Evolutionary conservation across 2,113 vertebrate species (phyloP).

Genomic region (Sisor rabdophorus): DNA sequence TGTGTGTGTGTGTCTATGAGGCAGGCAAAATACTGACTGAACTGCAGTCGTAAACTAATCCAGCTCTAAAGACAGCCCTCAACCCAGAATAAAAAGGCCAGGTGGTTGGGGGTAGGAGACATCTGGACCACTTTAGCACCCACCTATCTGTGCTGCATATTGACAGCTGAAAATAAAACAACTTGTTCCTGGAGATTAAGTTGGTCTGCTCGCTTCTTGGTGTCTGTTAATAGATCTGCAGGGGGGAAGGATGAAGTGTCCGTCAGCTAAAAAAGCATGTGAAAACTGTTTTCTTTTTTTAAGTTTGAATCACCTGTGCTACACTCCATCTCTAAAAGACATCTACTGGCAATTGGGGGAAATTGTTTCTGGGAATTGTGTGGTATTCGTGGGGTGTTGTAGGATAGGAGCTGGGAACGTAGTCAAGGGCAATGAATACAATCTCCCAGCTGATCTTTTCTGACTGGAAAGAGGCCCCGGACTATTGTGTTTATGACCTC

Average conservation of each 20-base stretch:
- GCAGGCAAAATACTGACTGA: conserved; percentile 15
- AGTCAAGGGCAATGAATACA: conserved; percentile 28
- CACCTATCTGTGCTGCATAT: conserved; percentile 43
- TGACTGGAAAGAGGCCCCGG: conserved; percentile 28
- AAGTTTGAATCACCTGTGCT: conserved; percentile 41
- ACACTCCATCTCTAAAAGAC: conserved; percentile 24
- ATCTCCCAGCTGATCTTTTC: conserved; percentile 40
- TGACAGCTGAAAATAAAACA: conserved; percentile 56
- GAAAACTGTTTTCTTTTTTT: conserved; percentile 45
- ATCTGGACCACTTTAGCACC: conserved; percentile 51
- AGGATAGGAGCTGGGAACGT: conserved; percentile 29
- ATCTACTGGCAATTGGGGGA: conserved; percentile 34
- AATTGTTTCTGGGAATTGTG: conserved; percentile 43
- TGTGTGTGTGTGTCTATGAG: conserved; percentile 25
- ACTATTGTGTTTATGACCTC: conserved; percentile 28
- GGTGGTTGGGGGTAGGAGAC: conserved; percentile 42
- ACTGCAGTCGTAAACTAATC: conserved; percentile 51
- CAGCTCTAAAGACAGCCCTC: conserved; percentile 46
- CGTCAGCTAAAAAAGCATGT: conserved; percentile 45
- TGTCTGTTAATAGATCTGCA: conserved; percentile 45
- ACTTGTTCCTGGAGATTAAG: conserved; percentile 58
- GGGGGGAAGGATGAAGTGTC: conserved; percentile 4
- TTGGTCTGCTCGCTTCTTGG: conserved; percentile 33
- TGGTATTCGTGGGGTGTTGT: conserved; percentile 35
- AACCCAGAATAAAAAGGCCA: conserved; percentile 50